These are phyloP conservation scores for Bombus sibiricus DNA, from an alignment of 1,140 invertebrate genomes.

Conservation along the genomic window DNA sequence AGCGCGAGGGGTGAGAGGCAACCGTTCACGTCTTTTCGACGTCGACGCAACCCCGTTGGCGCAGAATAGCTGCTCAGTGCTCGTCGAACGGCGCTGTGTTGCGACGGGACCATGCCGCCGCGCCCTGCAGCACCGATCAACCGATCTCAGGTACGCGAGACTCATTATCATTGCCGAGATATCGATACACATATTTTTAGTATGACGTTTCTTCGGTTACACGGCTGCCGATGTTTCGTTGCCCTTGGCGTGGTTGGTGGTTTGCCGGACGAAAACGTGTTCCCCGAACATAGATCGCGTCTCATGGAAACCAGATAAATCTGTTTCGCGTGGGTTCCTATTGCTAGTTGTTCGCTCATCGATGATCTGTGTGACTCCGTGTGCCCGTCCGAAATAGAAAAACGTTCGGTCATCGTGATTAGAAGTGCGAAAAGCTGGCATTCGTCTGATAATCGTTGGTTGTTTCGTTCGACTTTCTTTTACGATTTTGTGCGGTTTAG, in stretches of 20 bases:
- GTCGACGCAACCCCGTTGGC: slow-evolving; percentile 78
- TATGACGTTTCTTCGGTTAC: not conserved
- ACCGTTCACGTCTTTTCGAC: slow-evolving; percentile 76
- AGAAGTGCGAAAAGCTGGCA: not conserved
- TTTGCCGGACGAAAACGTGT: slow-evolving; percentile 6
- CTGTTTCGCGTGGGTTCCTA: not conserved
- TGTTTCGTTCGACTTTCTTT: not conserved
- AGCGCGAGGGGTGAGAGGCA: slow-evolving; percentile 12
- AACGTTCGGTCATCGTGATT: not conserved
- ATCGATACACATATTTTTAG: not conserved
- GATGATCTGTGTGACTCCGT: slow-evolving; percentile 2
- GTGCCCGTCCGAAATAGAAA: not conserved
- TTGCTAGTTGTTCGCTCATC: not conserved
- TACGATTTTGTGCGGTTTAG: not conserved
- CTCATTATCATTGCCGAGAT: slow-evolving; percentile 31
- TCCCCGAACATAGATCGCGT: slow-evolving; percentile 17
- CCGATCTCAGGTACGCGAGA: slow-evolving; percentile 79
- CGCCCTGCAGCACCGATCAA: slow-evolving; percentile 77
- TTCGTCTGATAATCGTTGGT: slow-evolving; percentile 6
- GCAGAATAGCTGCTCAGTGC: slow-evolving; percentile 77
- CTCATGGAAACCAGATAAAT: slow-evolving; percentile 13
- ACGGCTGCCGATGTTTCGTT: too few relatives aligned
- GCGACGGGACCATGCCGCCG: slow-evolving; percentile 81
- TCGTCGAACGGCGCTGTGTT: slow-evolving; percentile 80
- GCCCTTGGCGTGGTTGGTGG: not conserved